phyloP scores from a whole-genome alignment of 1,140 invertebrate genomes.

The Lepeophtheirus salmonis region DNA sequence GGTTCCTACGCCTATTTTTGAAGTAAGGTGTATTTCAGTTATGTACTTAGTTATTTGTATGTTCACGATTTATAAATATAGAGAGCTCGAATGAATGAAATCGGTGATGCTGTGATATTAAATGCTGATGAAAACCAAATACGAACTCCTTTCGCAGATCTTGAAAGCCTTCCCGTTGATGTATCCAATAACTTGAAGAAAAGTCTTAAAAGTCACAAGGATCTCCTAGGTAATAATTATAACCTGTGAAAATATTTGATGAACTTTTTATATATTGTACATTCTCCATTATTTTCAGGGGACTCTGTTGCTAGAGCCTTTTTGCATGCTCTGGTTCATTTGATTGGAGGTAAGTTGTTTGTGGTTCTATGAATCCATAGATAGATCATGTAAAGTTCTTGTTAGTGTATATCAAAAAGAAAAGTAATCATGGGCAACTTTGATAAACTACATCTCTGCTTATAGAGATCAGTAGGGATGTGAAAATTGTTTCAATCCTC shows the following conservation, averaged over 20 bases:
- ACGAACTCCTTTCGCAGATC: conserved; percentile 65
- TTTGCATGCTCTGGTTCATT: conserved; percentile 61
- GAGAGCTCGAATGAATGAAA: conserved; percentile 45
- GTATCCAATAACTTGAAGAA: conserved; percentile 39
- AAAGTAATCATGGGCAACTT: too few relatives aligned
- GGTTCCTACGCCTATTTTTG: conserved; percentile 48
- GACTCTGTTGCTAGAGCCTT: conserved; percentile 79
- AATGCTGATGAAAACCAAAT: conserved; percentile 72
- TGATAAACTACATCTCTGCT: too few relatives aligned
- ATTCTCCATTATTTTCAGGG: conserved; percentile 39
- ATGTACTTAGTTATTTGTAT: not conserved
- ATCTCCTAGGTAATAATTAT: not conserved
- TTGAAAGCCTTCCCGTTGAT: conserved; percentile 59
- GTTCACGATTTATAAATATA: conserved; percentile 31
- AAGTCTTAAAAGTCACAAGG: conserved; percentile 20
- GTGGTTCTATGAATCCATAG: too few relatives aligned
- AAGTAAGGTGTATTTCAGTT: conserved; percentile 42
- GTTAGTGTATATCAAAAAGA: too few relatives aligned
- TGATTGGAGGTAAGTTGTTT: conserved; percentile 45
- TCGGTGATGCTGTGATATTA: conserved; percentile 75
- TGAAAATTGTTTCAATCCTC: too few relatives aligned
- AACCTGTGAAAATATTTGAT: not conserved
- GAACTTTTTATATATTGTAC: not conserved
- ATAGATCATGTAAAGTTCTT: too few relatives aligned
- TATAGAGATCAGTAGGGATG: too few relatives aligned